Conservation (phyloP, 2,797 vertebrate genomes). For the Sebastes oblongus region DNA sequence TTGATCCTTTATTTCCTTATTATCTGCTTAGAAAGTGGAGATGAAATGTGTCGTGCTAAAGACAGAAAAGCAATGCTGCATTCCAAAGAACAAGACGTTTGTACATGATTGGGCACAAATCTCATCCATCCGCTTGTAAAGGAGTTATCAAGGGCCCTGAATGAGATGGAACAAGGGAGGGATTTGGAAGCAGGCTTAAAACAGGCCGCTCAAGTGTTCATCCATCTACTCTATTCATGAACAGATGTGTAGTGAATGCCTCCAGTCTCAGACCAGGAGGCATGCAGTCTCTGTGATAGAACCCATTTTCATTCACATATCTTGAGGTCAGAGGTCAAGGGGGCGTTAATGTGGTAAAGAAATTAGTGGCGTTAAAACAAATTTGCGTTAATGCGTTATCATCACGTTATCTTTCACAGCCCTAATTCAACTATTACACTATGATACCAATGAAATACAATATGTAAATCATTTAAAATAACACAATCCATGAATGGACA, state of each 20-base stretch:
- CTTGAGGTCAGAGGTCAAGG: too few species aligned
- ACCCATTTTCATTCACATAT: too few species aligned
- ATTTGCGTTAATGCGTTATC: too few species aligned
- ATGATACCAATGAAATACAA: neutral
- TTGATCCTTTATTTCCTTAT: neutral
- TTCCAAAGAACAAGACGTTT: neutral
- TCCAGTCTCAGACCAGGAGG: conserved; percentile 11
- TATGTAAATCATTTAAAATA: neutral
- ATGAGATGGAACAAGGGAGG: neutral
- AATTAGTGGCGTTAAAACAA: too few species aligned
- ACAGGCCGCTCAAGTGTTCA: conserved; percentile 32
- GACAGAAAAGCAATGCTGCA: neutral
- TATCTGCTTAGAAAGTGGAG: neutral
- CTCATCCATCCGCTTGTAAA: neutral
- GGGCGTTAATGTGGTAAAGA: too few species aligned
- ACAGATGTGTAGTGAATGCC: conserved; percentile 49
- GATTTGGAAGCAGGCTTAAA: conserved; percentile 26
- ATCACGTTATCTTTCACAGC: too few species aligned
- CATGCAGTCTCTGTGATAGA: neutral
- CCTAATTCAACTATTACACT: neutral
- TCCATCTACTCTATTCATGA: conserved; percentile 29
- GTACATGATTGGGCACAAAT: neutral
- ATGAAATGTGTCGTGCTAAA: neutral
- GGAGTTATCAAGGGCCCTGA: neutral
- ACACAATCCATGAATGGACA: neutral